Evolutionary conservation across 2,797 vertebrate genomes (phyloP), one percentile per base, ranked within the genome.

Genomic region (Danio kyathit): DNA sequence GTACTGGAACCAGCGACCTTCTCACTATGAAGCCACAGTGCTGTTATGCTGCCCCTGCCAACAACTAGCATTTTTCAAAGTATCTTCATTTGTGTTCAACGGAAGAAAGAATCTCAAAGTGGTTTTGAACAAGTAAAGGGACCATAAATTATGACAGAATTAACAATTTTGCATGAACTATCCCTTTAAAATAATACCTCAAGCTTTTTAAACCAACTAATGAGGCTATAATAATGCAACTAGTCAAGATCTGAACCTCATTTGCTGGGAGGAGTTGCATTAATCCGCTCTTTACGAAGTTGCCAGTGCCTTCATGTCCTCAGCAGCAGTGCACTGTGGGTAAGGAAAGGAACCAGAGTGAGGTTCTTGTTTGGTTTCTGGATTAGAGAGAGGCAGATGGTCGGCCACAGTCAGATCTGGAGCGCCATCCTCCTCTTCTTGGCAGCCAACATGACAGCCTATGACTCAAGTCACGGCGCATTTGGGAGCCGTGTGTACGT

Each of bases 311-410:
- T 83, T 71, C 81, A 81, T 81, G 60, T 80, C 70, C 81, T 82
- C 74, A 66, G 43, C 60, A 76, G 81, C 61, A 83, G 81, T 54
- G 81, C 78, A 76, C 81, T 66, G 81, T 86, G 81, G 75, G 81
- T 81, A 84, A 72, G 78, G 29, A 83, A 69, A 83, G 54, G 63
- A 79, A 83, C 81, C 38, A 83, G 78, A 82, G 81, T 67, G 81
- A 73, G 59, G 65, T 64, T 81, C 83, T 81, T 83, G 81, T 86
- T 83, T 81, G 56, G 73, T 79, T 76, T 57, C 52, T 48, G 78
- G 71, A 84, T 73, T 48, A 49, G 66, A 84, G 74, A 63, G 65
- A 74, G 85, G 74, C 85, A 86, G 85, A 86, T 86, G 83, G 85
- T 76, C 73, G 81, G 52, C 29, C 85, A 81, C 85, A 83, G 85